Conservation (phyloP, 2,888 invertebrate genomes). For the Blera fallax region DNA sequence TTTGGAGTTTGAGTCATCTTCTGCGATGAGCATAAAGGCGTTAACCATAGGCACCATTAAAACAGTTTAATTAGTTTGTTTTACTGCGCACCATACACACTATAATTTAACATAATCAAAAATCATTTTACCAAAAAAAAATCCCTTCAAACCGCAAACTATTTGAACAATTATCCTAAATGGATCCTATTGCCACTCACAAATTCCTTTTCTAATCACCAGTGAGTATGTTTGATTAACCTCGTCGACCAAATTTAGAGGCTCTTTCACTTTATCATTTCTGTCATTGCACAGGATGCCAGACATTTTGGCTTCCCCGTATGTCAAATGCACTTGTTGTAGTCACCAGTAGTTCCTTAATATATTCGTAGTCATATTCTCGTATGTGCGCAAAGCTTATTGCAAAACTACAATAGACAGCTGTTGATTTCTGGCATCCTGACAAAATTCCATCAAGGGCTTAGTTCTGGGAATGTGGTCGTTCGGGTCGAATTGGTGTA, state of each 20-base stretch:
- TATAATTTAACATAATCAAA: too few species aligned
- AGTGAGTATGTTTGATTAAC: constrained; percentile 46
- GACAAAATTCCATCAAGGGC: constrained; percentile 57
- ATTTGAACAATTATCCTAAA: too few species aligned
- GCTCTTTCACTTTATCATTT: constrained; percentile 44
- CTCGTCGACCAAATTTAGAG: constrained; percentile 10
- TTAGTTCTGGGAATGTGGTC: background rate
- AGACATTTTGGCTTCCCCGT: constrained; percentile 7
- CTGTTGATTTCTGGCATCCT: constrained; percentile 68
- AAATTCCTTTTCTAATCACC: background rate
- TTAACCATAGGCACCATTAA: too few species aligned
- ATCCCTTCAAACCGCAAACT: too few species aligned
- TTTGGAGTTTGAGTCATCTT: too few species aligned
- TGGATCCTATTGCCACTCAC: background rate
- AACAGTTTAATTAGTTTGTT: too few species aligned
- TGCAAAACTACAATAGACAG: constrained; percentile 26
- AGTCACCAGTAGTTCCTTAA: constrained; percentile 27
- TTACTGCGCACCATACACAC: too few species aligned
- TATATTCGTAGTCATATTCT: constrained; percentile 7
- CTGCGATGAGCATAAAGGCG: too few species aligned
- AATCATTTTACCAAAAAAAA: too few species aligned
- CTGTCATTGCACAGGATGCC: constrained; percentile 15
- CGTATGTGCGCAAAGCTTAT: background rate
- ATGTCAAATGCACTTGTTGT: constrained; percentile 34
- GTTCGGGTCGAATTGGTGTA: constrained; percentile 18